Conservation (phyloP, 2,113 vertebrate species). For the Proteles cristata region DNA sequence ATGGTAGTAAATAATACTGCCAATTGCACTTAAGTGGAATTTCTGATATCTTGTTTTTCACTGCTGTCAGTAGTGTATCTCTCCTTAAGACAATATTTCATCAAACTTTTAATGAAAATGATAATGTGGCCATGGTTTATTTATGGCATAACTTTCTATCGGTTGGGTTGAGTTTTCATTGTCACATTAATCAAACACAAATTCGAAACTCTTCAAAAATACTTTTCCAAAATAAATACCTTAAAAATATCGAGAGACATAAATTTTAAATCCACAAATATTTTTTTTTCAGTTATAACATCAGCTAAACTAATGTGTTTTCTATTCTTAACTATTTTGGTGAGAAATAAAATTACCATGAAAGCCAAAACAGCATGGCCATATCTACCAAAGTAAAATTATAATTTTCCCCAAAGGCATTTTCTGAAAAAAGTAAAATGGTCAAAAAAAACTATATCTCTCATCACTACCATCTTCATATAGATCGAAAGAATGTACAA, state of each 20-base stretch:
- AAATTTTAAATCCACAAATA: neutral
- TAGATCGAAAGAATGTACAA: neutral
- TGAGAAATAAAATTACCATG: neutral
- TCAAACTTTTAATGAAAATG: constrained; percentile 78
- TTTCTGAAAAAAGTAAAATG: neutral
- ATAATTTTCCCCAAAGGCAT: neutral
- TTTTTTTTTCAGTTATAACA: neutral
- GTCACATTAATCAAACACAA: constrained; percentile 70
- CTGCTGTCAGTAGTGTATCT: constrained; percentile 68
- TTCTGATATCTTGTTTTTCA: constrained; percentile 79
- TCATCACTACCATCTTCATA: neutral
- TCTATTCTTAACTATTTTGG: neutral
- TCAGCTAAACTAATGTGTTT: neutral
- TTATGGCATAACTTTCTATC: constrained; percentile 53
- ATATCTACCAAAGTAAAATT: neutral
- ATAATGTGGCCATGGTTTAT: constrained; percentile 77
- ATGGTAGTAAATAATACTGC: constrained; percentile 76
- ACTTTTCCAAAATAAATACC: neutral
- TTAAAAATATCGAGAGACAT: neutral
- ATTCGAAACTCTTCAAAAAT: constrained; percentile 26
- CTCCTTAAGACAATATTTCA: constrained; percentile 77
- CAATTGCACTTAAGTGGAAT: constrained; percentile 69
- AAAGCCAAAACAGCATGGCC: neutral
- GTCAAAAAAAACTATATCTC: neutral
- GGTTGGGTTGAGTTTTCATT: constrained; percentile 45